Conservation (phyloP, 2,797 vertebrate genomes). For the Alexandromys oeconomus region DNA sequence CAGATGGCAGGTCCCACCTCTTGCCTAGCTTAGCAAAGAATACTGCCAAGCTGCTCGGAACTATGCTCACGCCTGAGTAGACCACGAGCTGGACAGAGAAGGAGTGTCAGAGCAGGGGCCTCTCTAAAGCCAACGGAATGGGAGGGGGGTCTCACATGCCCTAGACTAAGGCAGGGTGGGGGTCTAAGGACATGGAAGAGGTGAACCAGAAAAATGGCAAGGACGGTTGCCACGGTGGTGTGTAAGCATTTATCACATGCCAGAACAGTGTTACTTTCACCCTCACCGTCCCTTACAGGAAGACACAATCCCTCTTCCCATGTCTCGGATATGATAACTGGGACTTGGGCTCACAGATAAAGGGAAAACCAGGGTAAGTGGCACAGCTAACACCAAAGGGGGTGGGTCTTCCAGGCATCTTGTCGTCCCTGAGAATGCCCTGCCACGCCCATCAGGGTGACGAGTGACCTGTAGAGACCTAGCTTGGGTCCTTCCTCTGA, state of each 20-base stretch:
- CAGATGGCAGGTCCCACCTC: conserved; percentile 63
- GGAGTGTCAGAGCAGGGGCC: background rate
- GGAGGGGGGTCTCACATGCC: background rate
- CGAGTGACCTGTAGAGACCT: background rate
- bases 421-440: background rate
- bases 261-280: background rate
- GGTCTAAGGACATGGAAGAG: background rate
- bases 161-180: background rate
- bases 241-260: background rate
- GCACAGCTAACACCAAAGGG: background rate
- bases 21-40: background rate
- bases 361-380: background rate
- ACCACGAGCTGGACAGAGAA: background rate
- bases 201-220: background rate
- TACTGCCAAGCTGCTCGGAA: background rate
- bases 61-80: background rate
- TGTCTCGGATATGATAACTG: background rate
- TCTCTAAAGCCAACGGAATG: background rate
- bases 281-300: background rate
- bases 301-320: background rate
- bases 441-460: background rate
- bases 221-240: accelerated
- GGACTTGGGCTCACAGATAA: background rate
- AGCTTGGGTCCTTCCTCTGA: background rate
- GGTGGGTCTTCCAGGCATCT: background rate